Conservation (phyloP, 2,797 vertebrate genomes). For the Agapornis canus region DNA sequence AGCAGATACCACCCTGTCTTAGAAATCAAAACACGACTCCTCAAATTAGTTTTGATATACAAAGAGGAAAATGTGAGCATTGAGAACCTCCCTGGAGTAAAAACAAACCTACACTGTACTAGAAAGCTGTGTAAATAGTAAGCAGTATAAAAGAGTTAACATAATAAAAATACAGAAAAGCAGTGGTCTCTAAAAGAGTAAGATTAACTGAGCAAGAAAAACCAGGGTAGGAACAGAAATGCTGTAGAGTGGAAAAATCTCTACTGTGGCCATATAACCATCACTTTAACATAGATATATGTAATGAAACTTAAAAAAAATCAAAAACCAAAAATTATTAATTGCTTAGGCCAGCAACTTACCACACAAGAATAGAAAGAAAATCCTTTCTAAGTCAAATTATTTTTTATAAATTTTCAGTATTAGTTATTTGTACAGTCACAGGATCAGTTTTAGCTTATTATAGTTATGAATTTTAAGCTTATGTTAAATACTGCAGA, state of each 20-base stretch:
- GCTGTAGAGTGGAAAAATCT: not conserved
- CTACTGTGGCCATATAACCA: not conserved
- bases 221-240: not conserved
- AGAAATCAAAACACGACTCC: not conserved
- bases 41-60: not conserved
- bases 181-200: not conserved
- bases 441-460: slow-evolving; percentile 50
- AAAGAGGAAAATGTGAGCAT: not conserved
- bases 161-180: not conserved
- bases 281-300: not conserved
- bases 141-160: not conserved
- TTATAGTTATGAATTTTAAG: slow-evolving; percentile 61
- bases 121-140: not conserved
- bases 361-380: slow-evolving; percentile 36
- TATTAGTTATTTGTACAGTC: slow-evolving; percentile 38
- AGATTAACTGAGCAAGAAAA: not conserved
- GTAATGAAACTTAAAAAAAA: slow-evolving; percentile 51
- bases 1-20: not conserved
- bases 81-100: not conserved
- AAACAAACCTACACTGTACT: not conserved
- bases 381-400: slow-evolving; percentile 34
- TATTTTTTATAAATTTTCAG: slow-evolving; percentile 32
- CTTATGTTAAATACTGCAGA: slow-evolving; percentile 55
- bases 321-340: not conserved
- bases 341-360: slow-evolving; percentile 19